These are phyloP conservation scores for Netelia inedita DNA, from an alignment of 2,888 invertebrate genomes.

Conservation along the genomic window DNA sequence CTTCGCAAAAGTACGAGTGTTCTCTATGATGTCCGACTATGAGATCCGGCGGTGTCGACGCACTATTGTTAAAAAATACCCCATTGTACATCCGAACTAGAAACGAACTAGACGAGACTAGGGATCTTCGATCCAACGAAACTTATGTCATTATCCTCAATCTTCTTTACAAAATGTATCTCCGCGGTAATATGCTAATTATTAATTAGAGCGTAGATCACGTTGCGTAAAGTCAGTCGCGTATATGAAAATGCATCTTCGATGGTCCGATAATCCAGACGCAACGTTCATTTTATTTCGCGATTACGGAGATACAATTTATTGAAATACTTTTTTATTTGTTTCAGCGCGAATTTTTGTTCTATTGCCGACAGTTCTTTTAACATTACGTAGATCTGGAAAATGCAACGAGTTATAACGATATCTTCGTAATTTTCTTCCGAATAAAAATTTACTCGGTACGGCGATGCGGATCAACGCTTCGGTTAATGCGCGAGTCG, in stretches of 20 bases:
- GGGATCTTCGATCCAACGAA: conserved; percentile 5
- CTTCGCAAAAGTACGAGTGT: conserved; percentile 22
- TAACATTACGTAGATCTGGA: too few relatives aligned
- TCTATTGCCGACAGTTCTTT: too few relatives aligned
- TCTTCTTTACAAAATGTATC: conserved; percentile 10
- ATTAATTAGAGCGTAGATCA: too few relatives aligned
- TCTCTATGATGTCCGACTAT: conserved; percentile 29
- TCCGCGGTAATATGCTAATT: not conserved
- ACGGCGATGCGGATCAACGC: not conserved
- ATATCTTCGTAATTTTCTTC: not conserved
- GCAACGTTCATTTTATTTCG: too few relatives aligned
- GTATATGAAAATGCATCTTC: too few relatives aligned
- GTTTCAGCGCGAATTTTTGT: too few relatives aligned
- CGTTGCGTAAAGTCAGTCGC: too few relatives aligned
- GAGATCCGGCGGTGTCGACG: conserved; percentile 39
- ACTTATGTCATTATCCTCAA: conserved; percentile 40
- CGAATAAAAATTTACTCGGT: not conserved
- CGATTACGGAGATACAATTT: too few relatives aligned
- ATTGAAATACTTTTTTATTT: too few relatives aligned
- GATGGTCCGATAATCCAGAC: too few relatives aligned
- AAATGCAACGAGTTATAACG: too few relatives aligned
- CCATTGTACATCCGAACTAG: conserved; percentile 38
- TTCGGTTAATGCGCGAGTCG: not conserved
- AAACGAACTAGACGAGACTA: not conserved
- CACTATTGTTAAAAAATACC: conserved; percentile 26